These are phyloP conservation scores for Epinephelus fuscoguttatus DNA, from an alignment of 2,113 vertebrate genomes.

Conservation along the genomic window DNA sequence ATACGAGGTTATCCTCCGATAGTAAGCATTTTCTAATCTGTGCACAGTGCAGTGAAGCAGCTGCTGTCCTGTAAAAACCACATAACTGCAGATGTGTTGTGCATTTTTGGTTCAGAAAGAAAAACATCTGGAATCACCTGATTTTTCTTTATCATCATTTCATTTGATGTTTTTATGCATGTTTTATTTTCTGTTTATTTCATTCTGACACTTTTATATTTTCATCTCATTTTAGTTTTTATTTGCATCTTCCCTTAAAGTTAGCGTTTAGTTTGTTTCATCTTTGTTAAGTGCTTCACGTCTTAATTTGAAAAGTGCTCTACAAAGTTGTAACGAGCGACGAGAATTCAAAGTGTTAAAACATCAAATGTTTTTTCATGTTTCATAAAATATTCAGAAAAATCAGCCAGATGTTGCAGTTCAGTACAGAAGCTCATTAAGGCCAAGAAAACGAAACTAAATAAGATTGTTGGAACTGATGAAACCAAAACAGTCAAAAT, in stretches of 20 bases:
- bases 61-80: constrained; percentile 28
- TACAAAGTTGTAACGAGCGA: too few relatives aligned
- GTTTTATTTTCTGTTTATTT: neutral
- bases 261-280: too few relatives aligned
- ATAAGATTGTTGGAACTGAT: neutral
- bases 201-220: neutral
- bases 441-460: neutral
- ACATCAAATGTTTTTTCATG: too few relatives aligned
- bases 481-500: neutral
- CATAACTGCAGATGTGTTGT: neutral
- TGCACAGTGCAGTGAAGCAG: neutral
- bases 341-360: too few relatives aligned
- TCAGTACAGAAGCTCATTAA: neutral
- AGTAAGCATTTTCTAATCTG: neutral
- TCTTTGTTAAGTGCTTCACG: neutral
- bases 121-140: neutral
- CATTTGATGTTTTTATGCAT: neutral
- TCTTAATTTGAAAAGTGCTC: too few relatives aligned
- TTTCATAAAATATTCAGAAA: too few relatives aligned
- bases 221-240: neutral
- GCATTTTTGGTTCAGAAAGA: neutral
- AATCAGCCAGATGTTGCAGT: neutral
- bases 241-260: neutral
- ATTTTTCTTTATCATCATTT: neutral
- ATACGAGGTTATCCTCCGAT: neutral